Evolutionary conservation across 2,113 vertebrate genomes (phyloP).

Genomic region (Felis catus): DNA sequence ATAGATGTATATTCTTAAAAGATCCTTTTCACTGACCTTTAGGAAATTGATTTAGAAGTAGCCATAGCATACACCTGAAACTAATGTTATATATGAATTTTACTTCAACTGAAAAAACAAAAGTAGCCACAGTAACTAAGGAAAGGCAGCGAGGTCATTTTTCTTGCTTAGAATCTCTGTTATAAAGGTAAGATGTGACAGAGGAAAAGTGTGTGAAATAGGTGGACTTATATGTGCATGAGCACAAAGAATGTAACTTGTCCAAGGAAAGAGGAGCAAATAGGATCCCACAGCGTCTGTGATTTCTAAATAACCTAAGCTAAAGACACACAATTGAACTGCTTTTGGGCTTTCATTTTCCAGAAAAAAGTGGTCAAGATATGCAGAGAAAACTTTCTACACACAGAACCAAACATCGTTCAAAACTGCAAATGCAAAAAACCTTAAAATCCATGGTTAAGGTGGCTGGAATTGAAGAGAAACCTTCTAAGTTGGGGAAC

Average conservation of each 20-base stretch:
- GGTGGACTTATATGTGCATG: not conserved
- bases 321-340: not conserved
- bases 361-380: not conserved
- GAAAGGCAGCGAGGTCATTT: not conserved
- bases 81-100: not conserved
- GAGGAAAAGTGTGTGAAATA: not conserved
- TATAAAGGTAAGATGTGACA: not conserved
- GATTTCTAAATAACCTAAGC: not conserved
- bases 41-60: not conserved
- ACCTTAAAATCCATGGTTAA: not conserved
- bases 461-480: not conserved
- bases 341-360: not conserved
- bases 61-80: not conserved
- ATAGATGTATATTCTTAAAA: not conserved
- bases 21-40: not conserved
- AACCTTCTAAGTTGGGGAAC: not conserved
- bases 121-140: not conserved
- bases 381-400: not conserved
- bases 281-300: not conserved
- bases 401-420: not conserved
- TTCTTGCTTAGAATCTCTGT: not conserved
- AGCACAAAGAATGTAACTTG: not conserved
- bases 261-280: not conserved
- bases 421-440: not conserved
- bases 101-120: not conserved